Evolutionary conservation across 2,113 vertebrate species (phyloP).

Genomic region (Peromyscus polionotus): DNA sequence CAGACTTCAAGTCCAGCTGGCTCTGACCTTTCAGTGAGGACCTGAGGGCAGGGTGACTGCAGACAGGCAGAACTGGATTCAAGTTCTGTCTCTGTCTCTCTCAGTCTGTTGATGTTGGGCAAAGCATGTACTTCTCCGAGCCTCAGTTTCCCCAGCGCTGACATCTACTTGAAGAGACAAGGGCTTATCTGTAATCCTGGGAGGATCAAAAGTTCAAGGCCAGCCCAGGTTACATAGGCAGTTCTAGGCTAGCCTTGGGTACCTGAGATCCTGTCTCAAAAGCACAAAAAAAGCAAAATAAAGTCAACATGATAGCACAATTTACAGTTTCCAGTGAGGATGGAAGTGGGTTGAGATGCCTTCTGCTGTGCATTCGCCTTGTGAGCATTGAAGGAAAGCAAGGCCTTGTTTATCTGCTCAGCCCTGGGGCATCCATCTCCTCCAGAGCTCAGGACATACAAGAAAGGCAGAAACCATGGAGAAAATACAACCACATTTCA

Average conservation of each 20-base stretch:
- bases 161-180: neutral
- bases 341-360: neutral
- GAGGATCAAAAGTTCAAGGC: neutral
- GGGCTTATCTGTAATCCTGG: neutral
- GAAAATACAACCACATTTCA: neutral
- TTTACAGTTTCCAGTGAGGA: neutral
- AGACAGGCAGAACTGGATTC: neutral
- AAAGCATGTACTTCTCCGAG: neutral
- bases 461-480: neutral
- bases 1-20: slow-evolving; percentile 52
- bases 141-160: slow-evolving; percentile 18
- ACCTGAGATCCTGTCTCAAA: neutral
- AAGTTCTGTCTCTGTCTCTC: neutral
- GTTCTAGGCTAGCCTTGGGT: neutral
- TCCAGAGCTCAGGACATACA: neutral
- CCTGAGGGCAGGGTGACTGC: neutral
- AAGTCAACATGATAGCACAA: neutral
- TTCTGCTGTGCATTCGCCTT: neutral
- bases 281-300: neutral
- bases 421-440: neutral
- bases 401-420: neutral
- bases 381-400: neutral
- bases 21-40: slow-evolving; percentile 43
- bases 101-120: neutral
- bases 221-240: neutral